phyloP scores from a whole-genome alignment of 2,113 vertebrate genomes.

The Gymnobelideus leadbeateri region DNA sequence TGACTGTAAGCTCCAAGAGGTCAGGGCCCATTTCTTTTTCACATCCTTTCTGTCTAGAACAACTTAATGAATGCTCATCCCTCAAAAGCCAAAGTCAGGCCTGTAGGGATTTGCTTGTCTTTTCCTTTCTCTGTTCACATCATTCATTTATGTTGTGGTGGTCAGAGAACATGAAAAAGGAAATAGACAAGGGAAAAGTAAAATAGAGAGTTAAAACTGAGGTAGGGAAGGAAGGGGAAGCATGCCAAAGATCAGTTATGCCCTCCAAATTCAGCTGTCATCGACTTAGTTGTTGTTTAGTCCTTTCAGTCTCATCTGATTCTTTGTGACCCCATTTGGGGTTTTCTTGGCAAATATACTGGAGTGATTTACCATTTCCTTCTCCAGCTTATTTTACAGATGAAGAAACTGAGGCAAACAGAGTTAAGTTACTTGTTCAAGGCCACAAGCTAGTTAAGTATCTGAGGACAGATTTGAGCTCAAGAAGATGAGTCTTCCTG shows the following conservation, averaged over 20 bases:
- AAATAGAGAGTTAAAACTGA: neutral
- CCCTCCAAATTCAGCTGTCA: neutral
- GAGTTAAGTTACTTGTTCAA: too few species aligned
- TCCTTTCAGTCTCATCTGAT: too few species aligned
- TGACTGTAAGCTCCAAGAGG: constrained; percentile 25
- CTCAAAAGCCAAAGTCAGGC: neutral
- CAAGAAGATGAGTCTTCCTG: too few species aligned
- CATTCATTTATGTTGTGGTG: constrained; percentile 2
- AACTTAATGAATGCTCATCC: neutral
- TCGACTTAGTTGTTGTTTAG: too few species aligned
- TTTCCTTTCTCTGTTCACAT: neutral
- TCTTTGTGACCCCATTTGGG: too few species aligned
- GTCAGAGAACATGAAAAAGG: neutral
- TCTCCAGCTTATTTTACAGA: too few species aligned
- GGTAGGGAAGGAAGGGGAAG: neutral
- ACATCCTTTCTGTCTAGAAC: neutral
- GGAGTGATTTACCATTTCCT: too few species aligned
- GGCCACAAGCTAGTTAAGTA: too few species aligned
- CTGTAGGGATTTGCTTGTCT: neutral
- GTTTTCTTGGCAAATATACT: too few species aligned
- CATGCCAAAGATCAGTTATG: neutral
- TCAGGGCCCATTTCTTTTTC: neutral
- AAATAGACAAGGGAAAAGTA: neutral
- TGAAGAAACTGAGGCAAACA: too few species aligned
- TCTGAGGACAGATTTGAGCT: too few species aligned